Evolutionary conservation across 1,140 invertebrate species (phyloP).

Genomic region (Colletes gigas): DNA sequence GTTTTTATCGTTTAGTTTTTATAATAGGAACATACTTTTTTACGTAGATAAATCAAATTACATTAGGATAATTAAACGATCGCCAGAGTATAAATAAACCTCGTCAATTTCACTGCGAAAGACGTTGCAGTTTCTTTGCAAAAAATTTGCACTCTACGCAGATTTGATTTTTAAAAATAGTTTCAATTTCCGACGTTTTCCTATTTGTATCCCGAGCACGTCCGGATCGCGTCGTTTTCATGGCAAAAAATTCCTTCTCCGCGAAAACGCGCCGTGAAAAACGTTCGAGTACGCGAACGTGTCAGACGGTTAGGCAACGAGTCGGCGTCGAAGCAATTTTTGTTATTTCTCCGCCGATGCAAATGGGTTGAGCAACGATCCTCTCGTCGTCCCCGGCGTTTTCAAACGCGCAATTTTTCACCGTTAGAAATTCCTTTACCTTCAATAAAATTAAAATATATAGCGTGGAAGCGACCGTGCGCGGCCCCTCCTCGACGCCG

Average conservation of each 20-base stretch:
- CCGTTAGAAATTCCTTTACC: slow-evolving; percentile 19
- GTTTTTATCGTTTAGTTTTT: too few relatives aligned
- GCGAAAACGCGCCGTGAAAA: not conserved
- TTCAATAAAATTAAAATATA: slow-evolving; percentile 48
- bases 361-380: not conserved
- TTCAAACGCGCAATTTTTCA: slow-evolving; percentile 16
- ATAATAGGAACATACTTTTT: too few relatives aligned
- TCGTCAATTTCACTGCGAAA: too few relatives aligned
- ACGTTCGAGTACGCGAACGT: not conserved
- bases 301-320: not conserved
- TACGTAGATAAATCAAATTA: too few relatives aligned
- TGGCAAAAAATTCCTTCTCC: not conserved
- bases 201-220: too few relatives aligned
- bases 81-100: too few relatives aligned
- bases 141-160: too few relatives aligned
- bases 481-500: not conserved
- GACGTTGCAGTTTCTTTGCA: too few relatives aligned
- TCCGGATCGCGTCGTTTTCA: not conserved
- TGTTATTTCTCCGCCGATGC: not conserved
- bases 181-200: too few relatives aligned
- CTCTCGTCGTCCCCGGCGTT: not conserved
- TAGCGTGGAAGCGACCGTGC: not conserved
- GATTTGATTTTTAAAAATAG: too few relatives aligned
- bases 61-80: too few relatives aligned
- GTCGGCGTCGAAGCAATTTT: not conserved